Evolutionary conservation across 2,113 vertebrate genomes (phyloP), one percentile per base, ranked within the genome.

Genomic region (Cynocephalus volans): DNA sequence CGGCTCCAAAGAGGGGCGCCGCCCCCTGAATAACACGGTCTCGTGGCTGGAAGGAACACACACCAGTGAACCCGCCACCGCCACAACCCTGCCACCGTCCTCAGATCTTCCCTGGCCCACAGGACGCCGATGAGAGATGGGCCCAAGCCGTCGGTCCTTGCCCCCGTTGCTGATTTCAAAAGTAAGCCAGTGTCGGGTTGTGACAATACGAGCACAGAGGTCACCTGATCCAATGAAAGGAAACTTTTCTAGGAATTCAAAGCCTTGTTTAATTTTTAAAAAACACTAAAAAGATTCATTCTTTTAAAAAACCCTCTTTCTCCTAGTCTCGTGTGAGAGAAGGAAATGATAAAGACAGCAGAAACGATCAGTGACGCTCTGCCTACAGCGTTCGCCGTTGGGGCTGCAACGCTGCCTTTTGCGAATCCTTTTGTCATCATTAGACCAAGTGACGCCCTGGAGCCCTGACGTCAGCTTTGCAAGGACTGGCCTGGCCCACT

Each of bases 321-420:
- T 85, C 58, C 50, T 77, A n/a, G 83, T 85, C 45, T 24, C 54
- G 65, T 2, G 45, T 26, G 41, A 65, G 87, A 28, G 86, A n/a
- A 79, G 95, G 73, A 72, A 65, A 65, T 0, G 45, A 91, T 24
- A 15, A 90, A 94, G 80, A 18, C 18, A 58, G 87, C 70, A 60
- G 90, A 77, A 84, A 88, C 7, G 69, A 93, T 58, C 21, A 97
- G 95, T 19, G 65, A 92, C 64, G 26, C 24, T 56, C 41, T 41
- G 85, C 3, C 0, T 41, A 92, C 33, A 45, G 56, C 26, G 76
- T 95, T 92, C 76, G 10, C 73, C 12, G 41, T 87, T 72, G 45
- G 88, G 87, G 88, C 23, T 18, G 31, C 82, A 90, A n/a, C 36
- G 36, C 36, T 62, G 52, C 48, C 48, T 45, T 50, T 45, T 18